Evolutionary conservation across 2,888 invertebrate species (phyloP).

Genomic region (Crioceris asparagi): DNA sequence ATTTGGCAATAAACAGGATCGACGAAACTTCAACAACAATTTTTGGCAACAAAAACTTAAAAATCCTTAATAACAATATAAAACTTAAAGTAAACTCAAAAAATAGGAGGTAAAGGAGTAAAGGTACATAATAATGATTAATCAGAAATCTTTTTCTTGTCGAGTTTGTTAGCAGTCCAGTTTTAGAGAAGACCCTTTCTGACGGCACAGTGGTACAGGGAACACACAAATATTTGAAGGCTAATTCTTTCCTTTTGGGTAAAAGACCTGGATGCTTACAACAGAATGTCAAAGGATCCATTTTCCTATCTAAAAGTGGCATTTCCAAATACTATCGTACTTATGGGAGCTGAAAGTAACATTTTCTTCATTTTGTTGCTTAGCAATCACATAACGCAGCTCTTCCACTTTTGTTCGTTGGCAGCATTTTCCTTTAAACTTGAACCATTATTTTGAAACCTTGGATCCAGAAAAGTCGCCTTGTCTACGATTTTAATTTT

Average conservation of each 20-base stretch:
- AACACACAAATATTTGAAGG: constrained; percentile 16
- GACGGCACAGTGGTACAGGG: constrained; percentile 22
- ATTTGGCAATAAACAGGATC: too few relatives aligned
- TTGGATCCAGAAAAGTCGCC: constrained; percentile 19
- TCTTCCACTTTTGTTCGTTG: constrained; percentile 15
- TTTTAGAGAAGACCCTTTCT: constrained; percentile 22
- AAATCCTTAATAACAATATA: too few relatives aligned
- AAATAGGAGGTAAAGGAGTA: too few relatives aligned
- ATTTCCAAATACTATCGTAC: constrained; percentile 1
- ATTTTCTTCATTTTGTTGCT: background rate
- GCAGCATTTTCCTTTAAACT: constrained; percentile 15
- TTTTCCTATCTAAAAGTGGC: constrained; percentile 6
- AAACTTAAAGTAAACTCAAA: too few relatives aligned
- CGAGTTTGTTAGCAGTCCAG: constrained; percentile 18
- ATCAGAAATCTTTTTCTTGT: too few relatives aligned
- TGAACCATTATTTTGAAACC: constrained; percentile 19
- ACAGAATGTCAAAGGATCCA: constrained; percentile 19
- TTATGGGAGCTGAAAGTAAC: background rate
- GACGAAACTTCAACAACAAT: too few relatives aligned
- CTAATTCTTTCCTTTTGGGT: constrained; percentile 18
- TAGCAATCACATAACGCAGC: constrained; percentile 2
- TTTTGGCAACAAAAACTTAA: too few relatives aligned
- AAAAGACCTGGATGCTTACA: constrained; percentile 13
- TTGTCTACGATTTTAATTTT: constrained; percentile 13
- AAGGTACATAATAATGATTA: too few relatives aligned